phyloP scores from a whole-genome alignment of 2,797 vertebrate species.

The Remorina albescens region DNA sequence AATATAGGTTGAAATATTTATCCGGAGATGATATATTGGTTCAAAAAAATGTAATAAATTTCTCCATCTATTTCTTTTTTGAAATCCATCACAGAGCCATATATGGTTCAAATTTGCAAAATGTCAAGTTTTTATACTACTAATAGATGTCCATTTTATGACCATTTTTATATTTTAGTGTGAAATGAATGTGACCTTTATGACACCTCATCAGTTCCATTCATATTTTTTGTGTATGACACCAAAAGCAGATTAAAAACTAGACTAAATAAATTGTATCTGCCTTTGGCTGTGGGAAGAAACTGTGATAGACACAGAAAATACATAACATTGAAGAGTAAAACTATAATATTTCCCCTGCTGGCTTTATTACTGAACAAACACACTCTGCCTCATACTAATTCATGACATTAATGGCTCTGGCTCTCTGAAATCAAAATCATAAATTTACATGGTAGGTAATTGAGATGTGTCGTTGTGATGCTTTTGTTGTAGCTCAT shows the following conservation, averaged over 20 bases:
- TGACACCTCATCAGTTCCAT: constrained; percentile 12
- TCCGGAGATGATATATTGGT: not conserved
- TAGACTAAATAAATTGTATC: constrained; percentile 5
- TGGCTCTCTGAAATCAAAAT: constrained; percentile 27
- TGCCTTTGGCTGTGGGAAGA: constrained; percentile 18
- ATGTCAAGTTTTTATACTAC: constrained; percentile 6
- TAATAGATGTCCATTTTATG: not conserved
- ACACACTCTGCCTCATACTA: constrained; percentile 2
- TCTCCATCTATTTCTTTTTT: not conserved
- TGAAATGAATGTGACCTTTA: not conserved
- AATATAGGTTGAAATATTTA: not conserved
- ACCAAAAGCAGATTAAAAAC: constrained; percentile 4
- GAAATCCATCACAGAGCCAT: not conserved
- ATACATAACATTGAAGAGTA: constrained; percentile 19
- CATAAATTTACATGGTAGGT: constrained; percentile 19
- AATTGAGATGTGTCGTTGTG: constrained; percentile 33
- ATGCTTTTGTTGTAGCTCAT: not conserved
- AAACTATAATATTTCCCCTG: constrained; percentile 8
- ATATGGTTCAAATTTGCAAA: not conserved
- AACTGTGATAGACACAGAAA: not conserved
- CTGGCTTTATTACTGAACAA: constrained; percentile 37
- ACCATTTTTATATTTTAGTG: constrained; percentile 4
- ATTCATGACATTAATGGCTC: constrained; percentile 28
- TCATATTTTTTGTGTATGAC: not conserved
- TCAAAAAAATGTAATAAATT: constrained; percentile 1